These are phyloP conservation scores for Leptinotarsa juncta DNA, from an alignment of 2,888 invertebrate species.

Conservation along the genomic window DNA sequence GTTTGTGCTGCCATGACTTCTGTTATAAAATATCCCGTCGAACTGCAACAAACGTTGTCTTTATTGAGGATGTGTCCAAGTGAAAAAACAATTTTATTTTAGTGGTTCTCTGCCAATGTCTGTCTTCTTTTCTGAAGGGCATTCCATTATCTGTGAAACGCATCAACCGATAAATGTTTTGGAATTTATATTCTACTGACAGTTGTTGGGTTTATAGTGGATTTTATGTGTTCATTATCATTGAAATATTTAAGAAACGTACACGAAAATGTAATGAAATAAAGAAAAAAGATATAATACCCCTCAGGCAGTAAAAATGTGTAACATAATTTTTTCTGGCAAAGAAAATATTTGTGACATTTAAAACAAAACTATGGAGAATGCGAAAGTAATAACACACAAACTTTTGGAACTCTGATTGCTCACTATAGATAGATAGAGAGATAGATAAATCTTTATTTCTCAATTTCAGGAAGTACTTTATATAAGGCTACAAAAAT, in stretches of 20 bases:
- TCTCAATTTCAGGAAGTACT: too few relatives aligned
- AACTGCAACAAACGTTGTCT: not conserved
- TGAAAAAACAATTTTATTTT: constrained; percentile 4
- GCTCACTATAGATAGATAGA: too few relatives aligned
- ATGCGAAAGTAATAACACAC: too few relatives aligned
- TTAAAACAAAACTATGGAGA: too few relatives aligned
- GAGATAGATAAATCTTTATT: too few relatives aligned
- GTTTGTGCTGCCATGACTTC: constrained; percentile 20
- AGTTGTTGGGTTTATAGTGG: not conserved
- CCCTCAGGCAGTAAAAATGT: too few relatives aligned
- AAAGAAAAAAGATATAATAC: too few relatives aligned
- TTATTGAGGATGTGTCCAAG: constrained; percentile 15
- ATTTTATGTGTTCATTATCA: not conserved
- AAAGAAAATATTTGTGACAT: too few relatives aligned
- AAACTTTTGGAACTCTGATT: too few relatives aligned
- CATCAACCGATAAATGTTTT: not conserved
- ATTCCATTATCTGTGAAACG: not conserved
- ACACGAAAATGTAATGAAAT: too few relatives aligned
- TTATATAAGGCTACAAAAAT: too few relatives aligned
- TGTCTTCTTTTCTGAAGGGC: not conserved
- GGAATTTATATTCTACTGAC: not conserved
- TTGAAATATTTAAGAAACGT: not conserved
- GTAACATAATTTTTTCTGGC: too few relatives aligned
- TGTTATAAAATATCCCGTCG: not conserved
- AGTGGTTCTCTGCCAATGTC: not conserved